phyloP scores from a whole-genome alignment of 2,888 invertebrate species.

The Drosophila antonietae region DNA sequence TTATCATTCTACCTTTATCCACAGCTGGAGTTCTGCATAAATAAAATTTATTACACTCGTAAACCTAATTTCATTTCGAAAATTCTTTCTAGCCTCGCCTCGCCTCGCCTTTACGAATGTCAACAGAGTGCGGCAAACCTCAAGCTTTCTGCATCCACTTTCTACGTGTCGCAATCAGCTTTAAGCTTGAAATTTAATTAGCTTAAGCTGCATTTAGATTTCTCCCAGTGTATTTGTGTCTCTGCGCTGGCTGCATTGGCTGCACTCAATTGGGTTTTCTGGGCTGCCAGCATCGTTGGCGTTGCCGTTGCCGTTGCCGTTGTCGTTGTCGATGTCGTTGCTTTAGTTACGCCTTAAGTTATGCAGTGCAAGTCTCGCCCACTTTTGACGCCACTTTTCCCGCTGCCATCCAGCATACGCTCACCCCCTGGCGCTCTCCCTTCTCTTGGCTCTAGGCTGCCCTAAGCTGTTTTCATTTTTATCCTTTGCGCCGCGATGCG shows the following conservation, averaged over 20 bases:
- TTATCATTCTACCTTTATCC: background rate
- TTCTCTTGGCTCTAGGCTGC: background rate
- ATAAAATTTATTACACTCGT: background rate
- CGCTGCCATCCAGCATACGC: background rate
- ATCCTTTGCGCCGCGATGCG: constrained; percentile 55
- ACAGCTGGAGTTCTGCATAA: background rate
- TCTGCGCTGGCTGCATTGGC: constrained; percentile 56
- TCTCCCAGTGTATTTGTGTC: constrained; percentile 54
- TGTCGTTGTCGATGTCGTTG: constrained; percentile 35
- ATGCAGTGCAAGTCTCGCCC: constrained; percentile 63
- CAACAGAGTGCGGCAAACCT: background rate
- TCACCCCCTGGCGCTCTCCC: background rate
- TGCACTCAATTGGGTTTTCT: constrained; percentile 70
- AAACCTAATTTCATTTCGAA: background rate
- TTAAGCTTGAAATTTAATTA: constrained; percentile 17
- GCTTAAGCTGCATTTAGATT: constrained; percentile 23
- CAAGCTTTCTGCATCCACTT: background rate
- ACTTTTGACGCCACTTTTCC: constrained; percentile 9
- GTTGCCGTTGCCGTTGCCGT: background rate
- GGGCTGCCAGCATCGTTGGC: constrained; percentile 29
- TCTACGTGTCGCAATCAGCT: constrained; percentile 4
- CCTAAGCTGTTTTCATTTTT: constrained; percentile 65
- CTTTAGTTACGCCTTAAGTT: constrained; percentile 69
- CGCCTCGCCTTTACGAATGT: background rate
- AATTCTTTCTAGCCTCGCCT: background rate